phyloP scores from a whole-genome alignment of 2,113 vertebrate species.

The Otocyon megalotis region DNA sequence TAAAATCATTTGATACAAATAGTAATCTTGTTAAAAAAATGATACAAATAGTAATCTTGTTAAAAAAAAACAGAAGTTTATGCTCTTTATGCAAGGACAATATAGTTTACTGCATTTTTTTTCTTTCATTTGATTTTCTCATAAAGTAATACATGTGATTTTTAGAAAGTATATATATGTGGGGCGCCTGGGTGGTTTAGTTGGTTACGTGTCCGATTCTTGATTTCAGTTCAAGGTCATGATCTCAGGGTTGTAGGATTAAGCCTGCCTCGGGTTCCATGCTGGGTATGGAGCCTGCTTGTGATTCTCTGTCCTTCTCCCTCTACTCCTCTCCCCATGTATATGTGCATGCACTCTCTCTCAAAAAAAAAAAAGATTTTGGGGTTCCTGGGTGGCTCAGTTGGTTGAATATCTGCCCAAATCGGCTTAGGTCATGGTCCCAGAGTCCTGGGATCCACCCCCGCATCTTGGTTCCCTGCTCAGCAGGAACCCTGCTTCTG shows the following conservation, averaged over 20 bases:
- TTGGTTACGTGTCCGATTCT: background rate
- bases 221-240: background rate
- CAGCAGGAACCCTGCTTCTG: too few relatives aligned
- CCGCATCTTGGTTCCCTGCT: too few relatives aligned
- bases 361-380: too few relatives aligned
- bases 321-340: background rate
- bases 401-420: too few relatives aligned
- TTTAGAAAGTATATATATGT: conserved; percentile 34
- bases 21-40: background rate
- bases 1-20: background rate
- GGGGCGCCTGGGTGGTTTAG: background rate
- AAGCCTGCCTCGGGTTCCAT: background rate
- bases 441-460: too few relatives aligned
- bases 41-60: background rate
- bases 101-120: background rate
- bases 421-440: too few relatives aligned
- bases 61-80: background rate
- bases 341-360: background rate
- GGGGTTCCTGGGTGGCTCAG: too few relatives aligned
- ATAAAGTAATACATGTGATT: background rate
- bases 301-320: background rate
- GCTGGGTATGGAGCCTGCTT: background rate
- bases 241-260: background rate
- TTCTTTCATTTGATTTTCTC: background rate
- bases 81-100: background rate